phyloP scores from a whole-genome alignment of 2,113 vertebrate species.

The Psilopogon haemacephalus region DNA sequence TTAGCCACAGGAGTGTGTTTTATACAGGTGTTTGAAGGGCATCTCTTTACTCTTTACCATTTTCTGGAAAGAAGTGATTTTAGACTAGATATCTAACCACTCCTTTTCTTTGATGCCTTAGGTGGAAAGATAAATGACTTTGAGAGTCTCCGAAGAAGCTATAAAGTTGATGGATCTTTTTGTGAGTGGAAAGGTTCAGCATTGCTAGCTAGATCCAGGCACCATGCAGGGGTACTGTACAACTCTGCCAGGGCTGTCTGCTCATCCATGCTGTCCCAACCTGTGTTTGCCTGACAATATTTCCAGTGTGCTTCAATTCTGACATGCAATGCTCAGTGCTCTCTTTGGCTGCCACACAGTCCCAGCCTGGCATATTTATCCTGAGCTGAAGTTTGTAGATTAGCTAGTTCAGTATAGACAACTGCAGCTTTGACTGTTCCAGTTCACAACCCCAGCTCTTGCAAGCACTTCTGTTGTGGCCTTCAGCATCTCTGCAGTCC shows the following conservation, averaged over 20 bases:
- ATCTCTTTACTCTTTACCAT: not conserved
- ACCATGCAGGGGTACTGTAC: not conserved
- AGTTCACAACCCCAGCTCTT: not conserved
- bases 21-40: conserved; percentile 12
- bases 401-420: not conserved
- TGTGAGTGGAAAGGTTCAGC: not conserved
- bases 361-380: not conserved
- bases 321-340: not conserved
- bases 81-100: not conserved
- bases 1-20: not conserved
- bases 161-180: not conserved
- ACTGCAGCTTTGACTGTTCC: conserved; percentile 2
- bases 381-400: not conserved
- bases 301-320: not conserved
- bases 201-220: not conserved
- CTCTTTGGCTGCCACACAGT: not conserved
- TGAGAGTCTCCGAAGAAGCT: not conserved
- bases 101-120: not conserved
- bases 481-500: conserved; percentile 25
- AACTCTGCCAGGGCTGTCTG: not conserved
- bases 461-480: not conserved
- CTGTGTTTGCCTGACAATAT: not conserved
- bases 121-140: not conserved
- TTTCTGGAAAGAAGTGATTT: conserved; percentile 36
- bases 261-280: not conserved